Evolutionary conservation across 2,113 vertebrate genomes (phyloP).

Genomic region (Rhombomys opimus): DNA sequence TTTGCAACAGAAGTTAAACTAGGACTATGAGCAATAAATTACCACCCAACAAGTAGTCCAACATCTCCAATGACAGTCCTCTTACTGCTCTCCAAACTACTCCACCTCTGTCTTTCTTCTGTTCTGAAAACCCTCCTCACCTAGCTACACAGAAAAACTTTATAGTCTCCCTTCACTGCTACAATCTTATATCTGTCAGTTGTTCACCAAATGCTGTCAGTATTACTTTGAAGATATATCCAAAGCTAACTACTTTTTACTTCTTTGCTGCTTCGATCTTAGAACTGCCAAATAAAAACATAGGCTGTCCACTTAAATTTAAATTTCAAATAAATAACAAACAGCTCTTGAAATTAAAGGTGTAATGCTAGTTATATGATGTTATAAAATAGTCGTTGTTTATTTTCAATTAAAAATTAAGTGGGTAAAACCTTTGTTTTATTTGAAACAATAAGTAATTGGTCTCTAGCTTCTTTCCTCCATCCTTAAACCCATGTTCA

Average conservation of each 20-base stretch:
- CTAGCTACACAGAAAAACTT: background rate
- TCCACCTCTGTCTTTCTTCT: background rate
- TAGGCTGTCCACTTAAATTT: background rate
- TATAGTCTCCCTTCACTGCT: background rate
- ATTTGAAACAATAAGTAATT: slow-evolving; percentile 3
- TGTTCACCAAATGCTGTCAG: slow-evolving; percentile 14
- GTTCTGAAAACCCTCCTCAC: background rate
- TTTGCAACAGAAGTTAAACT: background rate
- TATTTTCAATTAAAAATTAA: slow-evolving; percentile 52
- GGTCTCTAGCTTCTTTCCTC: background rate
- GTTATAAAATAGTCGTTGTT: background rate
- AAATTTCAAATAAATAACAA: slow-evolving; percentile 44
- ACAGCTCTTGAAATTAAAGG: background rate
- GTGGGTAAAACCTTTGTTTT: background rate
- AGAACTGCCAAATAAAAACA: slow-evolving; percentile 46
- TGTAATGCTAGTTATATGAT: background rate
- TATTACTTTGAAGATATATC: slow-evolving; percentile 26
- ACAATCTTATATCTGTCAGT: background rate
- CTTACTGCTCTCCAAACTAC: background rate
- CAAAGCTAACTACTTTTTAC: slow-evolving; percentile 6
- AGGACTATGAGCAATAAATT: background rate
- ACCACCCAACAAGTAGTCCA: background rate
- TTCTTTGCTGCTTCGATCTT: background rate
- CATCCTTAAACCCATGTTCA: slow-evolving; percentile 1
- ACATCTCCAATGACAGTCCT: background rate